Evolutionary conservation across 30 jellyfish, hydroid and myxozoan genomes (phyloP).

Genomic region (Aurelia sp.): DNA sequence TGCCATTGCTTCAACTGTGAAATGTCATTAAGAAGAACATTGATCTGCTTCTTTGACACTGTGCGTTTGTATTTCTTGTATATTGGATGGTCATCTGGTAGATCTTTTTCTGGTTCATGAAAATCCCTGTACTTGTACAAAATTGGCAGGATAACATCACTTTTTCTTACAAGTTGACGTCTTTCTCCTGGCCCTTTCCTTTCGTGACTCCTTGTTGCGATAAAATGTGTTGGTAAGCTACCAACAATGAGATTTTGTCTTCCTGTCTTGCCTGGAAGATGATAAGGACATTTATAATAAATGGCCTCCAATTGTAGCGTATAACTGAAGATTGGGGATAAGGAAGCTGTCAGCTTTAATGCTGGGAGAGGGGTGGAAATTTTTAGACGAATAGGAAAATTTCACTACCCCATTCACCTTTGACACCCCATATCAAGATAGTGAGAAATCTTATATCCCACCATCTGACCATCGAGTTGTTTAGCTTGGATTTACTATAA

Average conservation of each 20-base stretch:
- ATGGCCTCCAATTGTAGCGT: neutral
- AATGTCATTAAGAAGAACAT: too few relatives aligned
- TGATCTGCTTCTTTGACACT: too few relatives aligned
- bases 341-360: too few relatives aligned
- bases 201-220: constrained; percentile 30
- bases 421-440: neutral
- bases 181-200: constrained; percentile 16
- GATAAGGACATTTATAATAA: neutral
- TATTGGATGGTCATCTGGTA: too few relatives aligned
- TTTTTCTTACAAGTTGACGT: constrained; percentile 21
- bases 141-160: constrained; percentile 34
- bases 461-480: neutral
- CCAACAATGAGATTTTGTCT: constrained; percentile 47
- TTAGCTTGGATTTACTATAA: too few relatives aligned
- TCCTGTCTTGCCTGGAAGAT: constrained; percentile 44
- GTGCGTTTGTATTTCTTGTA: too few relatives aligned
- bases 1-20: too few relatives aligned
- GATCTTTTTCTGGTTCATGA: constrained; percentile 10
- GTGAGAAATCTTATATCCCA: too few relatives aligned
- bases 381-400: too few relatives aligned
- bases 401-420: neutral
- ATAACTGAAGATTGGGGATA: neutral
- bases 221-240: constrained; percentile 30
- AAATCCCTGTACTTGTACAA: constrained; percentile 48
- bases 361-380: too few relatives aligned